phyloP scores from a whole-genome alignment of 2,797 vertebrate genomes.

The Cephalopachus bancanus region DNA sequence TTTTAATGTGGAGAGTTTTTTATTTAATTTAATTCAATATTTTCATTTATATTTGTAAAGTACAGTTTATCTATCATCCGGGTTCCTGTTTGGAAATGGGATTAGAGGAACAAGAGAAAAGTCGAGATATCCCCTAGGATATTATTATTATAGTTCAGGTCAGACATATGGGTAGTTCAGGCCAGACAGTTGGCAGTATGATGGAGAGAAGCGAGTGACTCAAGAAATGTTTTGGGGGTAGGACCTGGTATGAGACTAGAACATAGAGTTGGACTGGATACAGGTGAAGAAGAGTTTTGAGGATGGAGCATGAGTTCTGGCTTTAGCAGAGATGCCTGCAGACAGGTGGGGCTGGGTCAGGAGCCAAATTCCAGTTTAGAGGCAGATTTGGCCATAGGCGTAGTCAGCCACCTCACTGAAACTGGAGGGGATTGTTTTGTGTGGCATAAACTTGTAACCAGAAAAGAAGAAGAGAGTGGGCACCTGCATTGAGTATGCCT shows the following conservation, averaged over 20 bases:
- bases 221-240: background rate
- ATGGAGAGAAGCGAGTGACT: background rate
- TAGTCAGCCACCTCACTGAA: too few relatives aligned
- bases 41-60: background rate
- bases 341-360: too few relatives aligned
- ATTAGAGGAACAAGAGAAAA: background rate
- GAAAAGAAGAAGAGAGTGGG: background rate
- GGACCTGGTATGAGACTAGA: background rate
- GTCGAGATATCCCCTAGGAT: background rate
- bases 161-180: background rate
- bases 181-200: background rate
- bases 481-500: background rate
- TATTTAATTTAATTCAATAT: conserved; percentile 4
- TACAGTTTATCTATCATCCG: background rate
- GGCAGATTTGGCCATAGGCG: too few relatives aligned
- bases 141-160: background rate
- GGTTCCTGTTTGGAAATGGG: background rate
- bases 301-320: background rate
- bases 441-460: too few relatives aligned
- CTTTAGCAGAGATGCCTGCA: background rate
- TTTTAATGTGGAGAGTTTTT: background rate
- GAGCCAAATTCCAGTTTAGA: too few relatives aligned
- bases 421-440: too few relatives aligned
- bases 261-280: background rate
- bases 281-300: background rate